These are phyloP conservation scores for Dendrocincla tyrannina DNA, from an alignment of 2,797 vertebrate species.

Conservation along the genomic window DNA sequence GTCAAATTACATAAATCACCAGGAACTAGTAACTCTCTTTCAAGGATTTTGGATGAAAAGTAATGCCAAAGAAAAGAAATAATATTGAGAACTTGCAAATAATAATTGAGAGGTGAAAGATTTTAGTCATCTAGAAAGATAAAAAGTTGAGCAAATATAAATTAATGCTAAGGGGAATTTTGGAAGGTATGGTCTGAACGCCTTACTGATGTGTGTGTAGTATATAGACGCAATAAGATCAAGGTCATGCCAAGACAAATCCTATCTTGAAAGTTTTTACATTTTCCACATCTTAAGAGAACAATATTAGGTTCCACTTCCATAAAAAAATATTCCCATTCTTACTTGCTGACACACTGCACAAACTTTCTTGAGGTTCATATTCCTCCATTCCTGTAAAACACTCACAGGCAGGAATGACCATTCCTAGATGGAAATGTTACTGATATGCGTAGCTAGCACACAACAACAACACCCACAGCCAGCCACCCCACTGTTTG, in stretches of 20 bases:
- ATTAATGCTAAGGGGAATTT: neutral
- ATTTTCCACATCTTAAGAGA: neutral
- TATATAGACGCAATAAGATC: neutral
- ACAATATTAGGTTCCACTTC: neutral
- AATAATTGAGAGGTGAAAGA: conserved; percentile 5
- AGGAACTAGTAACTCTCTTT: neutral
- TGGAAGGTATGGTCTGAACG: neutral
- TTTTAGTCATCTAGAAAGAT: neutral
- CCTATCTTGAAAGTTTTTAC: neutral
- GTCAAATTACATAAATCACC: neutral
- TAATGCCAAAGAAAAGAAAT: conserved; percentile 23
- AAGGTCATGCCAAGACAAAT: conserved; percentile 13
- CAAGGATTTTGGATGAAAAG: neutral
- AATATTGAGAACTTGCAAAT: neutral
- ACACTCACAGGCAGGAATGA: neutral
- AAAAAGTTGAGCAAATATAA: neutral
- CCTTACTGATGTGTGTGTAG: neutral
- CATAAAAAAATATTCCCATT: neutral
- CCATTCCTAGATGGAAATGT: neutral
- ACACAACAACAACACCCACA: neutral
- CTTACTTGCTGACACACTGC: neutral
- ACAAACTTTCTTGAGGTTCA: neutral
- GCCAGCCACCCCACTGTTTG: neutral
- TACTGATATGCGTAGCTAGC: neutral
- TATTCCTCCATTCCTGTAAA: neutral